phyloP scores from a whole-genome alignment of 37 sponge, comb jelly and placozoan genomes.

The Halisarca cf. caerulea region DNA sequence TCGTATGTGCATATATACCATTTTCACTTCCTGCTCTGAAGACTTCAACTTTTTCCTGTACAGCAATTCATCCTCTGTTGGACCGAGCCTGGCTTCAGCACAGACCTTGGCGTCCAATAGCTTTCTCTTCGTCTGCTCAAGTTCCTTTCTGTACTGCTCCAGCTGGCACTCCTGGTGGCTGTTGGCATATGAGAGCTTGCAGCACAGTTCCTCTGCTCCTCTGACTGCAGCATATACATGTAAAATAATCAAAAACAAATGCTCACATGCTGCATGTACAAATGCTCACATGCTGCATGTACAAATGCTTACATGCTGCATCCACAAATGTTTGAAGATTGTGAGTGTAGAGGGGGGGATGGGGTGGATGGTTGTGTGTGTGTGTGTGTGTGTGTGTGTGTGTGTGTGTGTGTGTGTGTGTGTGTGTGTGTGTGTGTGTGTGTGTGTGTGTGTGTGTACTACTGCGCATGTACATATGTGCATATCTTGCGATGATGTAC shows the following conservation, averaged over 20 bases:
- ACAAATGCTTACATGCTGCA: too few relatives aligned
- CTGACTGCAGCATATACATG: slow-evolving; percentile 14
- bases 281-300: too few relatives aligned
- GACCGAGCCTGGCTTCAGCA: neutral
- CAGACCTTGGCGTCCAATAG: slow-evolving; percentile 43
- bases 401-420: too few relatives aligned
- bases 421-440: too few relatives aligned
- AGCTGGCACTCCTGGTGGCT: slow-evolving; percentile 60
- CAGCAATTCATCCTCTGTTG: neutral
- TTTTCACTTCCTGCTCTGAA: slow-evolving; percentile 58
- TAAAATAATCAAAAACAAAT: too few relatives aligned
- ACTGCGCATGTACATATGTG: too few relatives aligned
- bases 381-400: too few relatives aligned
- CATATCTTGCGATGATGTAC: too few relatives aligned
- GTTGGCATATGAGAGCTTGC: slow-evolving; percentile 56
- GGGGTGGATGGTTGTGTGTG: neutral
- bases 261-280: too few relatives aligned
- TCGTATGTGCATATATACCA: slow-evolving; percentile 32
- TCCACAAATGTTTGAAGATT: neutral
- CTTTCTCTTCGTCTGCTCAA: slow-evolving; percentile 32
- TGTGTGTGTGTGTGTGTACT: too few relatives aligned
- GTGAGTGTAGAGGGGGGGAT: neutral
- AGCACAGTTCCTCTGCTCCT: slow-evolving; percentile 37
- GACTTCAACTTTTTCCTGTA: neutral
- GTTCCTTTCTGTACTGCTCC: slow-evolving; percentile 18